phyloP scores from a whole-genome alignment of 2,113 vertebrate genomes.

The Podocnemis expansa region DNA sequence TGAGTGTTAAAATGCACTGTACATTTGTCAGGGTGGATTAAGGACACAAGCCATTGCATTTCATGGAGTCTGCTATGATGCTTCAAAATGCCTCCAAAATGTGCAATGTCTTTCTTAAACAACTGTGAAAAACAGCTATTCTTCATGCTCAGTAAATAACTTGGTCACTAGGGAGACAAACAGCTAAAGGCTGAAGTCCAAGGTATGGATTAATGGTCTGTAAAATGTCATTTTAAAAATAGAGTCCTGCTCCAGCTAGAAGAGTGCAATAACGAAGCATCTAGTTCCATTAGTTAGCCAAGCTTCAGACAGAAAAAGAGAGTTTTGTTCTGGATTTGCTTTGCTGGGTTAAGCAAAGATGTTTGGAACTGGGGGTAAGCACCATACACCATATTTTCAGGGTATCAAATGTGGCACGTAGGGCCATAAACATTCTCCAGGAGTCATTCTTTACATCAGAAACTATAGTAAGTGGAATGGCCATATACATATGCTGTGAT shows the following conservation, averaged over 20 bases:
- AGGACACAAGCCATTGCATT: conserved; percentile 52
- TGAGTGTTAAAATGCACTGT: conserved; percentile 60
- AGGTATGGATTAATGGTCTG: conserved; percentile 70
- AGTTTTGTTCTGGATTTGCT: conserved; percentile 10
- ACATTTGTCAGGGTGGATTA: conserved; percentile 71
- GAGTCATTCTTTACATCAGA: background rate
- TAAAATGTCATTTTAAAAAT: conserved; percentile 57
- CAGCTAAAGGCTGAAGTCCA: conserved; percentile 52
- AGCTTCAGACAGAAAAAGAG: conserved; percentile 59
- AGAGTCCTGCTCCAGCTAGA: conserved; percentile 42
- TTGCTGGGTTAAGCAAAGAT: conserved; percentile 58
- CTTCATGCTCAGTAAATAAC: conserved; percentile 61
- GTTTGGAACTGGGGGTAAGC: conserved; percentile 49
- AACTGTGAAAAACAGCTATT: conserved; percentile 36
- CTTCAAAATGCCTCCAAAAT: conserved; percentile 21
- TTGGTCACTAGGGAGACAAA: conserved; percentile 58
- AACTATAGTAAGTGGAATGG: background rate
- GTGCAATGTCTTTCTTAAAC: conserved; percentile 19
- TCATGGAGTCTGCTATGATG: conserved; percentile 7
- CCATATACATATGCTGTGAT: background rate
- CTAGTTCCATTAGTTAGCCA: conserved; percentile 52
- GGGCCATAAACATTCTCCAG: background rate
- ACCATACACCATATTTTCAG: background rate
- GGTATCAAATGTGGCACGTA: background rate
- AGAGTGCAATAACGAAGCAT: conserved; percentile 52